phyloP scores from a whole-genome alignment of 2,888 invertebrate species.

The Amaurobius ferox region DNA sequence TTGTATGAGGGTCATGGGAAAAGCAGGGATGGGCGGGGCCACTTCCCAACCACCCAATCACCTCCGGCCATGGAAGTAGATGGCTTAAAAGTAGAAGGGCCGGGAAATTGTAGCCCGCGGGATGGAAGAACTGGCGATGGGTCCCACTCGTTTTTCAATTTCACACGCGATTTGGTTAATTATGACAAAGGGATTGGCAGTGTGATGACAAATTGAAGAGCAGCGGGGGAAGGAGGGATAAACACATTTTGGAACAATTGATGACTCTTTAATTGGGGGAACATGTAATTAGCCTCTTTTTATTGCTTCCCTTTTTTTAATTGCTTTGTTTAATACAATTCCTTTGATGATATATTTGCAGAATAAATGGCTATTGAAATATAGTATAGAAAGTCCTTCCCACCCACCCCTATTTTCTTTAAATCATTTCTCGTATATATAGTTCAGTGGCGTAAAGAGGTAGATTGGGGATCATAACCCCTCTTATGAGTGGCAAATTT shows the following conservation, averaged over 20 bases:
- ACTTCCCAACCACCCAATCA: slow-evolving; percentile 61
- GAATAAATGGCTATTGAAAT: no score
- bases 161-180: slow-evolving; percentile 67
- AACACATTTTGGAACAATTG: slow-evolving; percentile 14
- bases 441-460: no score
- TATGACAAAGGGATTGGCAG: slow-evolving; percentile 58
- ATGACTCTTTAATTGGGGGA: slow-evolving; percentile 12
- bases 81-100: slow-evolving; percentile 4
- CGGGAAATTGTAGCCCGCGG: slow-evolving; percentile 20
- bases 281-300: slow-evolving; percentile 5
- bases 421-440: no score
- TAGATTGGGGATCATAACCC: no score
- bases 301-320: not conserved
- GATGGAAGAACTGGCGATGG: slow-evolving; percentile 33
- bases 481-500: no score
- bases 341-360: no score
- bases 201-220: slow-evolving; percentile 57
- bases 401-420: no score
- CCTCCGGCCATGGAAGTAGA: slow-evolving; percentile 36
- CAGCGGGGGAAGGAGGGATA: not conserved
- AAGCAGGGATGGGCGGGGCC: slow-evolving; percentile 39
- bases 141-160: slow-evolving; percentile 62
- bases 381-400: no score
- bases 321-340: no score
- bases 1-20: slow-evolving; percentile 63